Conservation (phyloP, 2,113 vertebrate species). For the Nannospalax galili region DNA sequence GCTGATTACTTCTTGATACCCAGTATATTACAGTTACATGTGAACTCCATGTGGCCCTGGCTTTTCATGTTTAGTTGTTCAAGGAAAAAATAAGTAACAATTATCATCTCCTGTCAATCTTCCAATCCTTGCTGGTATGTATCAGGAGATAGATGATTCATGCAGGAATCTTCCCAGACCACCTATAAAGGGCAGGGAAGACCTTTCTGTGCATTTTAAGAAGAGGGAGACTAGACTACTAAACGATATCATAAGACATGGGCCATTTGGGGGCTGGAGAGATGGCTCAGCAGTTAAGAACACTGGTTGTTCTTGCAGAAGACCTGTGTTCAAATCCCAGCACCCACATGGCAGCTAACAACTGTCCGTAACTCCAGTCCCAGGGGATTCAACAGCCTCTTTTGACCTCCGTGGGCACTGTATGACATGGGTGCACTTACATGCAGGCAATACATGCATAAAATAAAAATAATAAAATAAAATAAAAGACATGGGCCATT, state of each 20-base stretch:
- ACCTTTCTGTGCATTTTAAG: not conserved
- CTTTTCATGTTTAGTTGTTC: not conserved
- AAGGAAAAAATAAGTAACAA: conserved; percentile 49
- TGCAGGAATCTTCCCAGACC: conserved; percentile 29
- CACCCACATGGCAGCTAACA: too few relatives aligned
- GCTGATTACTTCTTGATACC: not conserved
- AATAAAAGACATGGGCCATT: not conserved
- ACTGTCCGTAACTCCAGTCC: too few relatives aligned
- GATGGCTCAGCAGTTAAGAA: too few relatives aligned
- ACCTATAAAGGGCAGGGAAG: conserved; percentile 24
- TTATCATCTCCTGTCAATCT: conserved; percentile 16
- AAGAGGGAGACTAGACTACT: not conserved
- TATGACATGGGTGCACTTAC: too few relatives aligned
- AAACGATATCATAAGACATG: not conserved
- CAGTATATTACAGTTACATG: not conserved
- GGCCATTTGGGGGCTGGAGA: not conserved
- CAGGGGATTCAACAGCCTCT: too few relatives aligned
- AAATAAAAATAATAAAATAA: too few relatives aligned
- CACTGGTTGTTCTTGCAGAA: too few relatives aligned
- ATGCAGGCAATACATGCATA: too few relatives aligned
- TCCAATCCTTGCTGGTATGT: not conserved
- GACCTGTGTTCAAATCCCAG: too few relatives aligned
- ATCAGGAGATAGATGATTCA: conserved; percentile 29
- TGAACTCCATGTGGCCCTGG: not conserved
- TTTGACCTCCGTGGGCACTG: too few relatives aligned